phyloP scores from a whole-genome alignment of 2,113 vertebrate genomes.

The Ursus arctos region DNA sequence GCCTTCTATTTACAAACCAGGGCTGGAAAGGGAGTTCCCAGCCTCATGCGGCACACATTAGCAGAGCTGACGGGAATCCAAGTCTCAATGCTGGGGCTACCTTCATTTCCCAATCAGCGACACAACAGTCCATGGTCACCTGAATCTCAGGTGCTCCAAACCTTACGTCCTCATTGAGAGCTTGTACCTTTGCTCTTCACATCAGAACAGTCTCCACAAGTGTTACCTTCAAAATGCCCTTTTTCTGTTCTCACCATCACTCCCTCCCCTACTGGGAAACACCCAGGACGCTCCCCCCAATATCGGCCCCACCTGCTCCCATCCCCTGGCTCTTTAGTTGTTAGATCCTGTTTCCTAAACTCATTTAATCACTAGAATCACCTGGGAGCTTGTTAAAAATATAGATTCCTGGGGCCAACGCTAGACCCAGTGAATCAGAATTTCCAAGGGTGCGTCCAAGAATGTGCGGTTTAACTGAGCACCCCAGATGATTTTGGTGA shows the following conservation, averaged over 20 bases:
- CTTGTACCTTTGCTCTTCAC: not conserved
- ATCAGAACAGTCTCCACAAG: not conserved
- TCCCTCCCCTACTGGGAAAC: not conserved
- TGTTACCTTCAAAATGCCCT: not conserved
- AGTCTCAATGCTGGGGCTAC: no score
- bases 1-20: not conserved
- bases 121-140: no score
- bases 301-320: no score
- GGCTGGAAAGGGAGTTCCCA: not conserved
- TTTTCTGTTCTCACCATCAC: not conserved
- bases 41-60: not conserved
- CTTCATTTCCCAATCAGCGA: not conserved
- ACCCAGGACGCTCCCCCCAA: not conserved
- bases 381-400: conserved; percentile 39
- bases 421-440: conserved; percentile 39
- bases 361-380: conserved; percentile 30
- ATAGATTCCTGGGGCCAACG: conserved; percentile 12
- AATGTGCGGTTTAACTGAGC: conserved; percentile 7
- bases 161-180: not conserved
- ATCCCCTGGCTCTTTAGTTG: not conserved
- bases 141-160: not conserved
- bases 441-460: conserved; percentile 46
- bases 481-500: not conserved
- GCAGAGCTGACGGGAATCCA: not conserved
- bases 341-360: conserved; percentile 15